Conservation (phyloP, 2,113 vertebrate species). For the Mus spicilegus region DNA sequence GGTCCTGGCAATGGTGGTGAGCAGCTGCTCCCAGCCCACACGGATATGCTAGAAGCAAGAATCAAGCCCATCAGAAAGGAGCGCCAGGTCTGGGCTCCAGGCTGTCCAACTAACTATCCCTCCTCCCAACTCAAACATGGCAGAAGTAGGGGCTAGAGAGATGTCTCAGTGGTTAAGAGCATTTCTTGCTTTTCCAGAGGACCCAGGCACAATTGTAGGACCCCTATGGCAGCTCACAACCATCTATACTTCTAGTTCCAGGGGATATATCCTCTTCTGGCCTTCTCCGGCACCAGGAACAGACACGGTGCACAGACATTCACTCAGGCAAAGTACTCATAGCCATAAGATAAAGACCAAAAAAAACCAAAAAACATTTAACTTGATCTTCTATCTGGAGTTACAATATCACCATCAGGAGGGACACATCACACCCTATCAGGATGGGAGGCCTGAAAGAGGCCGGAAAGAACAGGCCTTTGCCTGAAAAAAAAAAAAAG, state of each 20-base stretch:
- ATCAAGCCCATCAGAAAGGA: background rate
- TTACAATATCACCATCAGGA: background rate
- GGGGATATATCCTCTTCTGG: background rate
- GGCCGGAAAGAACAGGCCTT: background rate
- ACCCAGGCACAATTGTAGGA: too few species aligned
- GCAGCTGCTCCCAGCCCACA: conserved; percentile 99
- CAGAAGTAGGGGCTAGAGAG: background rate
- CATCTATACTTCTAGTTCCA: background rate
- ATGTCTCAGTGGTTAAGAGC: background rate
- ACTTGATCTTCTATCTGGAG: background rate
- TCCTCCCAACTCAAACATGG: background rate
- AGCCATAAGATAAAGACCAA: background rate
- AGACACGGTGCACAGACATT: background rate
- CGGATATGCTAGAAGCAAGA: conserved; percentile 92
- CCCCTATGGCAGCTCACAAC: background rate
- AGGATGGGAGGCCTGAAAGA: background rate
- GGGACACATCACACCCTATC: background rate
- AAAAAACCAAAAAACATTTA: background rate
- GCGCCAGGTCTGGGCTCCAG: background rate
- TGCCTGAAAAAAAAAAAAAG: background rate
- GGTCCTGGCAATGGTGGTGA: conserved; percentile 98
- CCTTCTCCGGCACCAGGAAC: too few species aligned
- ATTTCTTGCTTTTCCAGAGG: background rate
- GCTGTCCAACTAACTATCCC: background rate
- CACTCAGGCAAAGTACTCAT: background rate